These are phyloP conservation scores for Augochlorella aurata DNA, from an alignment of 2,888 invertebrate genomes.

Conservation along the genomic window DNA sequence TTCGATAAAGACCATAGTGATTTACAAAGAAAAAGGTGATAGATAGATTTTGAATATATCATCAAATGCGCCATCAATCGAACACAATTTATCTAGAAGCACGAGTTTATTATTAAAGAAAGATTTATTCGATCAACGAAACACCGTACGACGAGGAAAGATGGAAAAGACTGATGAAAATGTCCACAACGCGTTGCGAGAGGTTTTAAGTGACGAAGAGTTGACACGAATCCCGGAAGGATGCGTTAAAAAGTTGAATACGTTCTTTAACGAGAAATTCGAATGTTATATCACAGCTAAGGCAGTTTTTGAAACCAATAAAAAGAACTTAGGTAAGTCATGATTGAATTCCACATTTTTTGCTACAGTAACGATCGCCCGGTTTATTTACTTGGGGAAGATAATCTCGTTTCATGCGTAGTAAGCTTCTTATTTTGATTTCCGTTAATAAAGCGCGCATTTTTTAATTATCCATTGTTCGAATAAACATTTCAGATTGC, in stretches of 20 bases:
- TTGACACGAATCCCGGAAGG: constrained; percentile 83
- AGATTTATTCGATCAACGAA: constrained; percentile 8
- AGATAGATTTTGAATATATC: constrained; percentile 31
- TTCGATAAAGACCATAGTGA: constrained; percentile 33
- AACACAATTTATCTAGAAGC: constrained; percentile 6
- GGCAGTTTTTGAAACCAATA: constrained; percentile 88
- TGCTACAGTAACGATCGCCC: constrained; percentile 7
- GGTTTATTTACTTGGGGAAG: constrained; percentile 40
- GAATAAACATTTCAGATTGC: neutral
- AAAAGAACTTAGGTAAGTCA: constrained; percentile 85
- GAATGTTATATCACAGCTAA: constrained; percentile 89
- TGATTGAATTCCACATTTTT: constrained; percentile 21
- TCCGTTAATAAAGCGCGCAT: neutral
- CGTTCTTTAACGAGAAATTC: constrained; percentile 85
- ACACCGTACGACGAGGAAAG: neutral
- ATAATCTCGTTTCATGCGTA: constrained; percentile 30
- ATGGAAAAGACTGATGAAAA: constrained; percentile 79
- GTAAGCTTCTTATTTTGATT: neutral
- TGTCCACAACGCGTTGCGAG: constrained; percentile 79
- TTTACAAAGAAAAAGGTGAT: constrained; percentile 10
- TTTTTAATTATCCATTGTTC: neutral
- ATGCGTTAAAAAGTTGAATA: constrained; percentile 86
- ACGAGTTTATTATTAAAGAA: constrained; percentile 21
- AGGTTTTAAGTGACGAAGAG: constrained; percentile 83
- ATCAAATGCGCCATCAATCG: constrained; percentile 48